phyloP scores from a whole-genome alignment of 2,888 invertebrate species.

The Autographa pulchrina region DNA sequence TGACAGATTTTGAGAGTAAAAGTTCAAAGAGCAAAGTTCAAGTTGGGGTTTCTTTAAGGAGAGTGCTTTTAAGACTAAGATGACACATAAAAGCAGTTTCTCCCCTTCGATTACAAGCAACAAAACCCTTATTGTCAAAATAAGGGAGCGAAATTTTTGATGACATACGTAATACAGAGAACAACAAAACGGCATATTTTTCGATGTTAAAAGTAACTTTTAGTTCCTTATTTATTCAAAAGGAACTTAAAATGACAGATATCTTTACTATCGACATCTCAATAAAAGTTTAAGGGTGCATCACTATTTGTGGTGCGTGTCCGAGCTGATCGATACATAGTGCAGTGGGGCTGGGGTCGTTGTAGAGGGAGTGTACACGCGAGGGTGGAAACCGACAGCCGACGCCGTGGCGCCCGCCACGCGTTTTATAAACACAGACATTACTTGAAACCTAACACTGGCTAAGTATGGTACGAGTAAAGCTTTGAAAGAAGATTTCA shows the following conservation, averaged over 20 bases:
- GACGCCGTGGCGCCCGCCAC: slow-evolving; percentile 46
- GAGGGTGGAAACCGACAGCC: slow-evolving; percentile 55
- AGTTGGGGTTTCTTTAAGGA: background rate
- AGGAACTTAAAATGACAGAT: no score
- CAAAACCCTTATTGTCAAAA: background rate
- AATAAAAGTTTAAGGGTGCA: background rate
- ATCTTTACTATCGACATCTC: background rate
- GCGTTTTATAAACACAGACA: slow-evolving; percentile 28
- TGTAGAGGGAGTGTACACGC: slow-evolving; percentile 66
- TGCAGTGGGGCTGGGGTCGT: slow-evolving; percentile 64
- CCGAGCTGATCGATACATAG: slow-evolving; percentile 78
- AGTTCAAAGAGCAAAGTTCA: slow-evolving; percentile 1
- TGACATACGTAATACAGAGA: background rate
- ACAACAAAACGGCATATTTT: background rate
- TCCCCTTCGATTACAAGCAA: background rate
- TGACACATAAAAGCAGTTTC: background rate
- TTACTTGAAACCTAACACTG: slow-evolving; percentile 28
- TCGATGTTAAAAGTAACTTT: no score
- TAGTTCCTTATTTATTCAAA: no score
- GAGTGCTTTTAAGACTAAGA: background rate
- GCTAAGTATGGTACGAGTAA: background rate
- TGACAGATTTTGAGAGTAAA: background rate
- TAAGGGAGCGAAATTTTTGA: background rate
- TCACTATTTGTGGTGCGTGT: slow-evolving; percentile 63
- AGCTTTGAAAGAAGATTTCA: background rate